These are phyloP conservation scores for Sicus ferrugineus DNA, from an alignment of 2,888 invertebrate species.

Conservation along the genomic window DNA sequence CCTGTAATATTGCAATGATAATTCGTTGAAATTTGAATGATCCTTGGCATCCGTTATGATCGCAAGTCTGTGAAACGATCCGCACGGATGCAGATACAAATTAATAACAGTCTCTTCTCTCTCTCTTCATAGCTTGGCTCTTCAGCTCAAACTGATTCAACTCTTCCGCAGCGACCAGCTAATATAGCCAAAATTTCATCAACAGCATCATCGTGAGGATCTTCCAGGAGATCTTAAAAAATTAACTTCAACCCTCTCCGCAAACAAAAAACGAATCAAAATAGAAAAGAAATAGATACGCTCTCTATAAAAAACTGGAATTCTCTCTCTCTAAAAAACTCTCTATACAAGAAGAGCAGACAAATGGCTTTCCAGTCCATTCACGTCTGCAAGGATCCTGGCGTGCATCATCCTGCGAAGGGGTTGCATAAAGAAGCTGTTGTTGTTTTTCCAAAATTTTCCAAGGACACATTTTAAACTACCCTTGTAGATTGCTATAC, in stretches of 20 bases:
- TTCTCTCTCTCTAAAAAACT: constrained; percentile 28
- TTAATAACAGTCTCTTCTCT: no score
- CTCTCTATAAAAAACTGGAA: constrained; percentile 45
- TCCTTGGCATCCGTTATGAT: not conserved
- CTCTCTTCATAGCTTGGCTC: constrained; percentile 57
- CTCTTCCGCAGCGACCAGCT: constrained; percentile 53
- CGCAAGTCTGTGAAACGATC: not conserved
- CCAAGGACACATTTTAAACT: no score
- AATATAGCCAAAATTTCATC: constrained; percentile 53
- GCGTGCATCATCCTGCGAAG: not conserved
- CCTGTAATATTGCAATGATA: constrained; percentile 1
- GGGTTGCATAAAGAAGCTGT: constrained; percentile 6
- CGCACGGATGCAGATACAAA: not conserved
- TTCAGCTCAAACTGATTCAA: constrained; percentile 61
- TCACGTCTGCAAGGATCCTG: constrained; percentile 2
- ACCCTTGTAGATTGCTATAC: no score
- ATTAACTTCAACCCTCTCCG: constrained; percentile 37
- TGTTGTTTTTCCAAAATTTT: not conserved
- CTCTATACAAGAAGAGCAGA: not conserved
- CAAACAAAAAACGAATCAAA: constrained; percentile 11
- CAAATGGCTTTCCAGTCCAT: not conserved
- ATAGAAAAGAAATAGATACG: not conserved
- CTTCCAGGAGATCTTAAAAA: constrained; percentile 34
- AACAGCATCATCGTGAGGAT: constrained; percentile 11
- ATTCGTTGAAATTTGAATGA: constrained; percentile 4